Conservation (phyloP, 2,888 invertebrate genomes). For the Leptogaster cylindrica region DNA sequence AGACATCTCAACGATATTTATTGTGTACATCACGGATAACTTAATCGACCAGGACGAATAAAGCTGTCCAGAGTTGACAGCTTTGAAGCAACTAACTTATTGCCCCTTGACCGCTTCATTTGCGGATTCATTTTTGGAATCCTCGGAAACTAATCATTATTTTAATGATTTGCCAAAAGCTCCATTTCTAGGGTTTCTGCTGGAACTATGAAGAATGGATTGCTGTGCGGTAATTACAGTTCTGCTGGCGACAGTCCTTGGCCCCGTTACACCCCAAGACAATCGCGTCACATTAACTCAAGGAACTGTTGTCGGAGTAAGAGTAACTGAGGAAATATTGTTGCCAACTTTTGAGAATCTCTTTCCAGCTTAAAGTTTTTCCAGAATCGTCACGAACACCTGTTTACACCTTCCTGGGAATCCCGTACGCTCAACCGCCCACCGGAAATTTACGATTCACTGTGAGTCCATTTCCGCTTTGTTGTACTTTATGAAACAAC, state of each 20-base stretch:
- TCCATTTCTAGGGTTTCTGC: too few relatives aligned
- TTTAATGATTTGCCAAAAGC: too few relatives aligned
- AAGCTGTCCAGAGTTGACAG: slow-evolving; percentile 1
- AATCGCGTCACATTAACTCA: slow-evolving; percentile 66
- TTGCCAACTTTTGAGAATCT: too few relatives aligned
- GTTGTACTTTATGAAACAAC: not conserved
- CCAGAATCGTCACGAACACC: slow-evolving; percentile 68
- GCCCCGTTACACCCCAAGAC: slow-evolving; percentile 57
- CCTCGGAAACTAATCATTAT: too few relatives aligned
- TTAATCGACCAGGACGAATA: slow-evolving; percentile 10
- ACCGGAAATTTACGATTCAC: slow-evolving; percentile 76
- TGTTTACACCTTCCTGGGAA: slow-evolving; percentile 75
- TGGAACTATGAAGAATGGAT: slow-evolving; percentile 28
- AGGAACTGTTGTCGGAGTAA: slow-evolving; percentile 69
- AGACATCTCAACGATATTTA: too few relatives aligned
- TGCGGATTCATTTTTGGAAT: slow-evolving; percentile 22
- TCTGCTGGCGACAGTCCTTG: not conserved
- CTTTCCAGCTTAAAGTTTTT: slow-evolving; percentile 74
- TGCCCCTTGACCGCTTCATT: slow-evolving; percentile 19
- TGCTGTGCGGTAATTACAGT: slow-evolving; percentile 4
- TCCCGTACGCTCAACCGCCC: slow-evolving; percentile 83
- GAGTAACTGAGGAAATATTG: too few relatives aligned
- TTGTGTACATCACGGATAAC: too few relatives aligned
- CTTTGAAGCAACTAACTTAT: slow-evolving; percentile 14
- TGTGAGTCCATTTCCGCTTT: slow-evolving; percentile 59